Conservation (phyloP, 2,888 invertebrate species). For the Achlya flavicornis region DNA sequence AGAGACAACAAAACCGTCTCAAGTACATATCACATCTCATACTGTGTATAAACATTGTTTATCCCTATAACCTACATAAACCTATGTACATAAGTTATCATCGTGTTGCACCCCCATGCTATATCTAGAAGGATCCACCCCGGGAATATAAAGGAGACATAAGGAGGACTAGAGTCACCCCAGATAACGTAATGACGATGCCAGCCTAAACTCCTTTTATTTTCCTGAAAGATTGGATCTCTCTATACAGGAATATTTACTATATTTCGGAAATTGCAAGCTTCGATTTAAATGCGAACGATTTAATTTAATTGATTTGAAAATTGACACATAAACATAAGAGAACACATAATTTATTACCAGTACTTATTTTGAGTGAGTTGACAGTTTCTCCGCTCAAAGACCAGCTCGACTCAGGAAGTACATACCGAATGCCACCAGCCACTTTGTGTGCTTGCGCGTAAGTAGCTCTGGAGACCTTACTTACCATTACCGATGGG, state of each 20-base stretch:
- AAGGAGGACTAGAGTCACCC: neutral
- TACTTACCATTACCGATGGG: no score
- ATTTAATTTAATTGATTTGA: neutral
- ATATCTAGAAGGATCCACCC: conserved; percentile 3
- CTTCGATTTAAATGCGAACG: neutral
- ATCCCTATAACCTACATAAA: neutral
- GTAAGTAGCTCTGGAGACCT: no score
- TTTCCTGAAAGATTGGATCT: conserved; percentile 13
- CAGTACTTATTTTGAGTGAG: no score
- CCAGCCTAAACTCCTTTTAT: conserved; percentile 7
- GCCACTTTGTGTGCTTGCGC: no score
- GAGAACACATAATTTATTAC: neutral
- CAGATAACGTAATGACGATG: conserved; percentile 9
- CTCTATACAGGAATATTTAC: neutral
- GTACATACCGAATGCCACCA: no score
- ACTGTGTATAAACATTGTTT: conserved; percentile 8
- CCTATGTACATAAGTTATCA: conserved; percentile 20
- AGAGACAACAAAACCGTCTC: no score
- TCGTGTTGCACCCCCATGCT: neutral
- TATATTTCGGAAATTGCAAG: neutral
- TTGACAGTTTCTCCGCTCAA: no score
- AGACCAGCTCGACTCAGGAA: no score
- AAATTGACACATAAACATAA: no score
- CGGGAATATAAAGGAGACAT: neutral
- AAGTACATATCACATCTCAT: neutral